Percentiles rank a stretch among this genome's conserved stretches.
These are phyloP conservation scores for Mimumesa dahlbomi DNA, from an alignment of 2,888 invertebrate genomes.

Conservation along the genomic window DNA sequence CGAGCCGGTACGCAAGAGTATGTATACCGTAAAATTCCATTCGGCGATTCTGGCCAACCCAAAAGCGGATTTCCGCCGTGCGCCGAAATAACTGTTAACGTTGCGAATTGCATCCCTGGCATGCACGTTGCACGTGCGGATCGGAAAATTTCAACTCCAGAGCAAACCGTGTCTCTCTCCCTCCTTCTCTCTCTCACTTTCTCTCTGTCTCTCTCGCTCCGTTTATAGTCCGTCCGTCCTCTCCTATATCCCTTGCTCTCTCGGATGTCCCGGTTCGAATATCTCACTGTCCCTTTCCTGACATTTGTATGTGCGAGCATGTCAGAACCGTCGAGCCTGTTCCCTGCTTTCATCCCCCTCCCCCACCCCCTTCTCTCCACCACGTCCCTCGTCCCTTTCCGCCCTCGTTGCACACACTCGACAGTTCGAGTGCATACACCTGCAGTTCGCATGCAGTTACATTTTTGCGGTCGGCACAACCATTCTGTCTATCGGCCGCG, in stretches of 20 bases:
- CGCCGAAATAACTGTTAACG: conserved; percentile 62
- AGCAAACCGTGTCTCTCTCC: conserved; percentile 12
- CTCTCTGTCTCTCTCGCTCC: background rate
- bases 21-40: conserved; percentile 54
- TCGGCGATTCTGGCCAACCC: conserved; percentile 36
- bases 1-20: background rate
- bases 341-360: conserved; percentile 1
- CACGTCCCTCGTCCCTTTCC: background rate
- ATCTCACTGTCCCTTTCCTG: conserved; percentile 3
- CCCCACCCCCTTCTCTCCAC: background rate
- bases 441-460: conserved; percentile 72
- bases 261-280: conserved; percentile 3
- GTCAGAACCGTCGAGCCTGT: conserved; percentile 16
- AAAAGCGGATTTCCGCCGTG: conserved; percentile 57
- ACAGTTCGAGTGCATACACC: conserved; percentile 43
- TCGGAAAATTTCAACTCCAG: conserved; percentile 55
- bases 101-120: conserved; percentile 62
- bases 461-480: conserved; percentile 72
- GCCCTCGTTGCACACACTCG: conserved; percentile 22
- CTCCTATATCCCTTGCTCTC: background rate
- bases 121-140: conserved; percentile 40
- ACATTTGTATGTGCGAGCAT: conserved; percentile 19
- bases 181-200: background rate
- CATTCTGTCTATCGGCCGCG: conserved; percentile 67
- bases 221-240: background rate